Evolutionary conservation across 1,140 invertebrate species (phyloP), one percentile per base, ranked within the genome.

Genomic region (Galendromus occidentalis): DNA sequence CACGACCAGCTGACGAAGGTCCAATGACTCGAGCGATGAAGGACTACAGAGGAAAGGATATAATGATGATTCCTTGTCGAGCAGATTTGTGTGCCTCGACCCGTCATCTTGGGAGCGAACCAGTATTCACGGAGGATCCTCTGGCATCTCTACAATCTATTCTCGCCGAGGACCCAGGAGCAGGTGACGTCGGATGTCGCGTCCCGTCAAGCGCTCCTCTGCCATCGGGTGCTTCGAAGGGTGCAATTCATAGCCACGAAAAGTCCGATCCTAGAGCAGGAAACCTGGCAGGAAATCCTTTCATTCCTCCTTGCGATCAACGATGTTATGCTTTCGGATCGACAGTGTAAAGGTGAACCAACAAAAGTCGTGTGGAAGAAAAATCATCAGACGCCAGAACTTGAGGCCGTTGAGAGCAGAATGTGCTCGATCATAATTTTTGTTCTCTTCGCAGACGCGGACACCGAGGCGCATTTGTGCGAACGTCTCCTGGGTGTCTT

Each of bases 401-500:
- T n/a, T n/a, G n/a, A n/a, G n/a, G n/a, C n/a, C n/a, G n/a, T n/a
- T n/a, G n/a, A n/a, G n/a, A n/a, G n/a, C n/a, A n/a, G n/a, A n/a
- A n/a, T n/a, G 2, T 55, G 18, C 25, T 66, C 22, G 7, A 64
- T 65, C 7, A 30, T 42, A 42, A 66, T 33, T n/a, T 65, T 33
- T 30, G 33, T 65, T 67, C 17, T 65, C 25, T 65, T 39, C 64
- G 67, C 72, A 39, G 18, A 67, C 81, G 90, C 93, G 76, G 88
- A 93, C 75, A 88, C 91, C 55, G 91, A 91, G 0, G 91, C 94
- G 74, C 90, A 96, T 72, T 77, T 98, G 22, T 94, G 91, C 75
- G 90, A 96, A 74, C 77, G 93, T 55, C 88, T 96, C 41, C 78
- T 98, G 7, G 88, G 86, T 67, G 91, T 94, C 29, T 80, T 98